Conservation (phyloP, 2,888 invertebrate species). For the Lymantria dispar region DNA sequence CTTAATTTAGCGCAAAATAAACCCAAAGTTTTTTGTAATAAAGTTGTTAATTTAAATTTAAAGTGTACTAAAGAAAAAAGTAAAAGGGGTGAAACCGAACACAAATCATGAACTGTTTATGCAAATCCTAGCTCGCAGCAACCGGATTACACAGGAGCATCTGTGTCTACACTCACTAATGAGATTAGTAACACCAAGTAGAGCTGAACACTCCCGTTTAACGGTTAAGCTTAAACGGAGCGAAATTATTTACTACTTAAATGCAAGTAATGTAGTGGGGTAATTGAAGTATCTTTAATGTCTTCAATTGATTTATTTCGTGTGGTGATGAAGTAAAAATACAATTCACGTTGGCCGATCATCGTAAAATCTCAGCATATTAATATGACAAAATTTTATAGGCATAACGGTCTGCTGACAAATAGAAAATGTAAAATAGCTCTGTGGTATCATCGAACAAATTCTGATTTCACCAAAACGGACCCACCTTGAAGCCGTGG, state of each 20-base stretch:
- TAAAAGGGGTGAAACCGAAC: slow-evolving; percentile 40
- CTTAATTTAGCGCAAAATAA: slow-evolving; percentile 10
- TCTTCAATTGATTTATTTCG: too few relatives aligned
- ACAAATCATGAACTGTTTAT: slow-evolving; percentile 60
- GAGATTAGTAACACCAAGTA: slow-evolving; percentile 62
- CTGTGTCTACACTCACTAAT: slow-evolving; percentile 66
- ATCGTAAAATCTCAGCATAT: too few relatives aligned
- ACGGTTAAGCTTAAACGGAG: slow-evolving; percentile 36
- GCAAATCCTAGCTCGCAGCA: slow-evolving; percentile 54
- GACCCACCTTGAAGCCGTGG: too few relatives aligned
- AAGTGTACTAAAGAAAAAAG: slow-evolving; percentile 22
- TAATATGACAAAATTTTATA: too few relatives aligned
- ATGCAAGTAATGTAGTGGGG: not conserved
- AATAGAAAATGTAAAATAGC: too few relatives aligned
- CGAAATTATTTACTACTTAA: slow-evolving; percentile 28
- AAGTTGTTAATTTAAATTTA: slow-evolving; percentile 14
- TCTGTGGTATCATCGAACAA: too few relatives aligned
- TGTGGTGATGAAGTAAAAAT: not conserved
- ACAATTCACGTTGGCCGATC: too few relatives aligned
- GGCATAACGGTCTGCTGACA: too few relatives aligned
- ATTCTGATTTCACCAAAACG: too few relatives aligned
- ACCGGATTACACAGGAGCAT: slow-evolving; percentile 61
- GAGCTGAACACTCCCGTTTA: slow-evolving; percentile 38
- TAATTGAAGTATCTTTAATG: not conserved
- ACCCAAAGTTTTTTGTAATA: slow-evolving; percentile 1